Evolutionary conservation across 92 coral and sea anemone genomes (phyloP).

Genomic region (Actinernus sp.): DNA sequence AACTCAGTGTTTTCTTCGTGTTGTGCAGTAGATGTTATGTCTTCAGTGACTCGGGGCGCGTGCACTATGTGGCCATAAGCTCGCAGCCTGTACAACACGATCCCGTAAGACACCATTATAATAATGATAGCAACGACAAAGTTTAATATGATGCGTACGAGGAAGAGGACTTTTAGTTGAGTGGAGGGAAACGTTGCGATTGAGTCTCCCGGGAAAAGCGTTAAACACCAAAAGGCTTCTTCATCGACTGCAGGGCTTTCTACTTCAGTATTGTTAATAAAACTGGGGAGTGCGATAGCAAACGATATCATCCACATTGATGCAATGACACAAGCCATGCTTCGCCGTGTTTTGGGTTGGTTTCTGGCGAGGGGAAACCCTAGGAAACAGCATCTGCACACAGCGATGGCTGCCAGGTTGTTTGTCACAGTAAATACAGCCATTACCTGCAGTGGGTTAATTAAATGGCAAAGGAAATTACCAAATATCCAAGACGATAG

Average conservation of each 20-base stretch:
- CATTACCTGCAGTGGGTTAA: conserved; percentile 41
- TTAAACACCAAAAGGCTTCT: conserved; percentile 5
- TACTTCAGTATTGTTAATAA: conserved; percentile 5
- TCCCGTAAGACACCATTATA: conserved; percentile 42
- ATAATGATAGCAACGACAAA: conserved; percentile 32
- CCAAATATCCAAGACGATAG: neutral
- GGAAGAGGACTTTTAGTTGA: neutral
- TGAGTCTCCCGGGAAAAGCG: conserved; percentile 26
- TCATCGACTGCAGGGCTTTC: neutral
- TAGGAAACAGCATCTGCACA: conserved; percentile 37
- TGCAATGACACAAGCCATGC: neutral
- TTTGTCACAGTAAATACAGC: conserved; percentile 25
- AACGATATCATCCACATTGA: conserved; percentile 40
- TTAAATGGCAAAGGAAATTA: conserved; percentile 24
- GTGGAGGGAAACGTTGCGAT: conserved; percentile 1
- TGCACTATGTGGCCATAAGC: neutral
- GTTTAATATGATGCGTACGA: conserved; percentile 14
- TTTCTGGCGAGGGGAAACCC: neutral
- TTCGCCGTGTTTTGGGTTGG: neutral
- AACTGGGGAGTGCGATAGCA: conserved; percentile 24
- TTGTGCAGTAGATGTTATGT: neutral
- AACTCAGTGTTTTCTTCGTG: neutral
- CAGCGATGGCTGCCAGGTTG: conserved; percentile 54
- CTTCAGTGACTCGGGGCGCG: neutral
- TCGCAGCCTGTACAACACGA: conserved; percentile 34